Percentiles rank a stretch among this genome's conserved stretches.
These are phyloP conservation scores for Phenganax marumi DNA, from an alignment of 92 coral and sea anemone species.

Conservation along the genomic window DNA sequence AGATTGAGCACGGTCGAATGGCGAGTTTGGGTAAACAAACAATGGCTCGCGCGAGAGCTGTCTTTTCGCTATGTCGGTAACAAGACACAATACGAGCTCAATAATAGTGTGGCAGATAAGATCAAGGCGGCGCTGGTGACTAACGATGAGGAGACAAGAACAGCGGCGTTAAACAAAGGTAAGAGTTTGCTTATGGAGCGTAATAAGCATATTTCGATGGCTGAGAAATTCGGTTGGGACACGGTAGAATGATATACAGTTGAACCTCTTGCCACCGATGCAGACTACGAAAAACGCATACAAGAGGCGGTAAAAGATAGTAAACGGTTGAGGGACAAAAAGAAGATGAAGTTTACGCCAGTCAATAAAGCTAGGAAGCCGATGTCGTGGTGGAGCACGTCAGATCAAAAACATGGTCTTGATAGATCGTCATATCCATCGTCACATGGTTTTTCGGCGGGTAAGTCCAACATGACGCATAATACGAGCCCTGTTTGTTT, in stretches of 20 bases:
- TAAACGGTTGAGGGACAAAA: slow-evolving; percentile 53
- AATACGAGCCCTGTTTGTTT: slow-evolving; percentile 49
- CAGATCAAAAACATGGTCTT: neutral
- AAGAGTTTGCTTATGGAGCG: slow-evolving; percentile 13
- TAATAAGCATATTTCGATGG: slow-evolving; percentile 15
- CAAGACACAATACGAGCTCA: slow-evolving; percentile 28
- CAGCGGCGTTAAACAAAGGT: slow-evolving; percentile 32
- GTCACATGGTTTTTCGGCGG: slow-evolving; percentile 5
- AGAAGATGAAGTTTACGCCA: slow-evolving; percentile 33
- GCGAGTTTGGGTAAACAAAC: neutral
- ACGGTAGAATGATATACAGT: slow-evolving; percentile 55
- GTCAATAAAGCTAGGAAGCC: neutral
- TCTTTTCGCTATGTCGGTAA: slow-evolving; percentile 2
- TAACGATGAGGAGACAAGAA: slow-evolving; percentile 1
- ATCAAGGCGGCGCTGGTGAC: slow-evolving; percentile 8
- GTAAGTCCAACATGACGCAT: neutral
- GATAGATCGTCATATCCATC: neutral
- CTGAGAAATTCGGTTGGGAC: slow-evolving; percentile 51
- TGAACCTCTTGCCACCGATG: slow-evolving; percentile 56
- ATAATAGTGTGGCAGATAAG: slow-evolving; percentile 14
- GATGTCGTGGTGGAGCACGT: neutral
- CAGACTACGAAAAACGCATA: slow-evolving; percentile 58
- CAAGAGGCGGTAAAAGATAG: slow-evolving; percentile 57
- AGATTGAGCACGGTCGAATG: slow-evolving; percentile 20
- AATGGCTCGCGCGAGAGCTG: neutral